A percentile compares a stretch with the other conserved stretches of the same genome.
Conservation (phyloP, 2,888 invertebrate genomes). For the Atrina japonica region DNA sequence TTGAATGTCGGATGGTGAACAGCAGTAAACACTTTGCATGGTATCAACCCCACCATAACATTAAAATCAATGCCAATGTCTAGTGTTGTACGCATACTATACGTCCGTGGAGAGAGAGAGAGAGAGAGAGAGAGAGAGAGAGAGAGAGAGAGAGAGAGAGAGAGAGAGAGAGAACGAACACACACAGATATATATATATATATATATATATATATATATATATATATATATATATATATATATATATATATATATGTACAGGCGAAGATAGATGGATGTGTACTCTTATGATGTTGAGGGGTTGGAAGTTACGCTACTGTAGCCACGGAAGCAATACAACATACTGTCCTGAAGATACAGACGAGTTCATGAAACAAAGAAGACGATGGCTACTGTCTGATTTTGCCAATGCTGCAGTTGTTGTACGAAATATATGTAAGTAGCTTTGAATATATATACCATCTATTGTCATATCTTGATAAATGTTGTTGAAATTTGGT, state of each 20-base stretch:
- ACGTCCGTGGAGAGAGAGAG: slow-evolving; percentile 11
- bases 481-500: too few species aligned
- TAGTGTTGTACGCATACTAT: too few species aligned
- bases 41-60: too few species aligned
- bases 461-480: too few species aligned
- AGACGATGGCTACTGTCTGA: slow-evolving; percentile 65
- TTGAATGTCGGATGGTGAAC: too few species aligned
- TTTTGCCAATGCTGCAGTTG: slow-evolving; percentile 61
- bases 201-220: too few species aligned
- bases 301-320: slow-evolving; percentile 61
- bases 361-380: slow-evolving; percentile 64
- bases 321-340: slow-evolving; percentile 60
- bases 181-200: too few species aligned
- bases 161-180: too few species aligned
- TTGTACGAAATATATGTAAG: slow-evolving; percentile 50
- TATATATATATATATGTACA: slow-evolving; percentile 25
- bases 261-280: slow-evolving; percentile 70
- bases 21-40: too few species aligned
- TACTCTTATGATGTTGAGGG: slow-evolving; percentile 65
- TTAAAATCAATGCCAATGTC: too few species aligned
- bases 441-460: too few species aligned
- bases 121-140: slow-evolving; percentile 23
- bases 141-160: slow-evolving; percentile 34
- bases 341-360: slow-evolving; percentile 61
- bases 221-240: too few species aligned